Conservation (phyloP, 2,888 invertebrate genomes). For the Atherix ibis region DNA sequence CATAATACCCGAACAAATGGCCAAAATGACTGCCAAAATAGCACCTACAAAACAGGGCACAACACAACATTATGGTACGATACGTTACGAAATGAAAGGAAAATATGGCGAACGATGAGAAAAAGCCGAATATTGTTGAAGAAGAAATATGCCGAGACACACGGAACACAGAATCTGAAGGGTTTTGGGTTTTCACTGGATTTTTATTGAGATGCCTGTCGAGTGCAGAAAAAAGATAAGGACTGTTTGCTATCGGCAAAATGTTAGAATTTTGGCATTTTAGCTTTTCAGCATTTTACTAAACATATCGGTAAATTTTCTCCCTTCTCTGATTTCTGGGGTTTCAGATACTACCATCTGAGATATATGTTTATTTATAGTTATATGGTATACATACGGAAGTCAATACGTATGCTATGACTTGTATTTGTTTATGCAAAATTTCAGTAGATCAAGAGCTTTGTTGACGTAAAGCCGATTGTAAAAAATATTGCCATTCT, state of each 20-base stretch:
- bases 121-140: background rate
- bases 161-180: slow-evolving; percentile 3
- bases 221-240: slow-evolving; percentile 11
- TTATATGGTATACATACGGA: too few relatives aligned
- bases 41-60: background rate
- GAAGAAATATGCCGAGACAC: slow-evolving; percentile 7
- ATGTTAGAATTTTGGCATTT: too few relatives aligned
- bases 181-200: slow-evolving; percentile 2
- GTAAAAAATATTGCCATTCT: slow-evolving; percentile 25
- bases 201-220: slow-evolving; percentile 1
- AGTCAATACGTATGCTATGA: too few relatives aligned
- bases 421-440: slow-evolving; percentile 10
- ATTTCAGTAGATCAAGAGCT: slow-evolving; percentile 15
- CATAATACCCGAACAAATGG: background rate
- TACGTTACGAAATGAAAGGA: too few relatives aligned
- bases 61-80: background rate
- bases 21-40: background rate
- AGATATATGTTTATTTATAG: too few relatives aligned
- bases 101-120: background rate
- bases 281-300: too few relatives aligned
- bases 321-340: too few relatives aligned
- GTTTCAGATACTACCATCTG: too few relatives aligned
- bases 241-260: slow-evolving; percentile 8
- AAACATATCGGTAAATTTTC: too few relatives aligned
- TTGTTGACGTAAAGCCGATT: slow-evolving; percentile 32